Evolutionary conservation across 2,888 invertebrate species (phyloP).

Genomic region (Tiphia femorata): DNA sequence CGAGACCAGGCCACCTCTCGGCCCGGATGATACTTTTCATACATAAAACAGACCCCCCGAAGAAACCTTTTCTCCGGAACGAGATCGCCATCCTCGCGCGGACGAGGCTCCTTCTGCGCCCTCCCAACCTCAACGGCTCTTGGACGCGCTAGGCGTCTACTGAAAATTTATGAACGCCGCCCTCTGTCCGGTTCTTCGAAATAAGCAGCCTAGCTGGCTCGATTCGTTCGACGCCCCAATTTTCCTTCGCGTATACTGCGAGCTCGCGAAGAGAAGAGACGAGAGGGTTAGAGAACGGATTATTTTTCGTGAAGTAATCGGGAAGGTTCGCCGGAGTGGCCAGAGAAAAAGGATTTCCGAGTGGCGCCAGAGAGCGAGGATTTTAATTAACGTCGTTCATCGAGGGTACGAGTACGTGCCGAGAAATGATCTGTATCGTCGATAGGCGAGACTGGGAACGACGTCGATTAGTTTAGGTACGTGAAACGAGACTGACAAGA

Average conservation of each 20-base stretch:
- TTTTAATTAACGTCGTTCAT: no score
- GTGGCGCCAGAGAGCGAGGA: no score
- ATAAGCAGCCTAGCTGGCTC: not conserved
- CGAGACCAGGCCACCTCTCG: not conserved
- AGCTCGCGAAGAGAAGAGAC: not conserved
- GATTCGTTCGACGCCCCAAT: not conserved
- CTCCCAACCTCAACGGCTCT: not conserved
- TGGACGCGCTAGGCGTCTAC: slow-evolving; percentile 15
- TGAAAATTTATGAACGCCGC: slow-evolving; percentile 33
- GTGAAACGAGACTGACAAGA: no score
- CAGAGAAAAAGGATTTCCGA: no score
- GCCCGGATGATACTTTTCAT: slow-evolving; percentile 31
- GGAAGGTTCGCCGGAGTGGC: not conserved
- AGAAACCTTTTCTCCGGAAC: slow-evolving; percentile 17
- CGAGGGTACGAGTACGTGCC: no score
- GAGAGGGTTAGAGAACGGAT: not conserved
- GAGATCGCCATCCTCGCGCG: no score
- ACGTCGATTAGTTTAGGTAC: no score
- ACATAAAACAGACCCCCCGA: slow-evolving; percentile 42
- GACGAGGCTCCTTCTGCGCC: no score
- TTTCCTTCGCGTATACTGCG: not conserved
- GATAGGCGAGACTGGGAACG: no score
- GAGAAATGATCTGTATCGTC: no score
- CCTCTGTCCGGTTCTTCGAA: not conserved
- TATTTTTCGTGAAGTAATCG: not conserved